phyloP scores from a whole-genome alignment of 2,797 vertebrate species.

The Acanthis flammea region DNA sequence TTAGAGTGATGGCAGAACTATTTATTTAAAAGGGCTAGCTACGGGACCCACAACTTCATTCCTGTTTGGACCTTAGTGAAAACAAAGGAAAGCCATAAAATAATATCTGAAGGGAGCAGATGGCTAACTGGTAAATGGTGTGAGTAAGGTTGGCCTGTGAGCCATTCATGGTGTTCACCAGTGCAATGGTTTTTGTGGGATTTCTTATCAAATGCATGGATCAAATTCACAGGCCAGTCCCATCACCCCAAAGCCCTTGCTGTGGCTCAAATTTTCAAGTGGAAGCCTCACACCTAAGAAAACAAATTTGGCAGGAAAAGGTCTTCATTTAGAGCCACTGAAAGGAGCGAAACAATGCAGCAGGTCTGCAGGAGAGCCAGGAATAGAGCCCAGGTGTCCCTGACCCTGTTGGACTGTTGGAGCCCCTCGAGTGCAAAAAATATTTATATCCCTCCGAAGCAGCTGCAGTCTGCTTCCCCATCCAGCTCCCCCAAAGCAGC shows the following conservation, averaged over 20 bases:
- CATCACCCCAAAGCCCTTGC: neutral
- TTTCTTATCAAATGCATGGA: neutral
- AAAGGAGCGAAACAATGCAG: neutral
- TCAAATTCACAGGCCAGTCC: neutral
- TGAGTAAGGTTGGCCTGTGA: neutral
- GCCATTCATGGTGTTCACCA: neutral
- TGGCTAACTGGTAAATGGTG: conserved; percentile 11
- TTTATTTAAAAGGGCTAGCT: conserved; percentile 69
- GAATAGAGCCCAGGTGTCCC: conserved; percentile 21
- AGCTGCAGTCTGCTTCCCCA: conserved; percentile 51
- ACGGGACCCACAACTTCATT: conserved; percentile 60
- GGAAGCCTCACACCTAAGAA: neutral
- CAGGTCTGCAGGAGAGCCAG: conserved; percentile 11
- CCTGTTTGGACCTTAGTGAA: conserved; percentile 55
- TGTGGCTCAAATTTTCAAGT: neutral
- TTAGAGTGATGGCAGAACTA: conserved; percentile 63
- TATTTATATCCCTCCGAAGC: conserved; percentile 53
- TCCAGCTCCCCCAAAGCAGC: conserved; percentile 7
- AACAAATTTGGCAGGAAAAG: neutral
- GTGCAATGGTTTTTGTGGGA: neutral
- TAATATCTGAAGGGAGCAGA: conserved; percentile 56
- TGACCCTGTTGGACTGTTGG: neutral
- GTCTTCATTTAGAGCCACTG: neutral
- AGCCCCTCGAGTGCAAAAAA: neutral
- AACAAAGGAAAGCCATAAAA: conserved; percentile 66